Percentiles rank a stretch among this genome's conserved stretches.
These are phyloP conservation scores for Dicycla oo DNA, from an alignment of 2,888 invertebrate species.

Conservation along the genomic window DNA sequence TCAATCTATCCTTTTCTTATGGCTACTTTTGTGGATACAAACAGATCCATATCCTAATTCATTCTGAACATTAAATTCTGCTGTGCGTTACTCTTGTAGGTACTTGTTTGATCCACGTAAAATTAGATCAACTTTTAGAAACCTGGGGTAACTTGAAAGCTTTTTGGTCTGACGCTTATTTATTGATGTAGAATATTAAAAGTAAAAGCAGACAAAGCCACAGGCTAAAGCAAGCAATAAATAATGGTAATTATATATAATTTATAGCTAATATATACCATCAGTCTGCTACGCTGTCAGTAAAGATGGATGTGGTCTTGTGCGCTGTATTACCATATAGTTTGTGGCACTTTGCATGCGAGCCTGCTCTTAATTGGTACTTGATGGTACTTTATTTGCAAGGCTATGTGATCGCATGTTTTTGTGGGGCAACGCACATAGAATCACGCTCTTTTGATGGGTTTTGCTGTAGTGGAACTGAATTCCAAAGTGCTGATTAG, in stretches of 20 bases:
- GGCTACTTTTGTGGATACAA: background rate
- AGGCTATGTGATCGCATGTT: constrained; percentile 51
- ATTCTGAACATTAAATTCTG: background rate
- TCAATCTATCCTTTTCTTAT: too few species aligned
- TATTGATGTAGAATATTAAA: constrained; percentile 7
- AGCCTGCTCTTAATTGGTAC: constrained; percentile 68
- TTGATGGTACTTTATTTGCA: constrained; percentile 57
- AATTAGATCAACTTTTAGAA: too few species aligned
- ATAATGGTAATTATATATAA: constrained; percentile 71
- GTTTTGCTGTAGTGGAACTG: constrained; percentile 36
- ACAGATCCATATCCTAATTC: background rate
- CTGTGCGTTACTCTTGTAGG: too few species aligned
- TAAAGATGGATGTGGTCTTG: constrained; percentile 67
- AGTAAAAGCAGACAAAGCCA: constrained; percentile 31
- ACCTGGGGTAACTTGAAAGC: background rate
- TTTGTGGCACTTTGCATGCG: constrained; percentile 64
- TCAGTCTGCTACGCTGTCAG: constrained; percentile 73
- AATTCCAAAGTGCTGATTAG: constrained; percentile 56
- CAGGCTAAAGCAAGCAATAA: constrained; percentile 62
- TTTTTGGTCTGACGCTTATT: background rate
- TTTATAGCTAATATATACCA: constrained; percentile 81
- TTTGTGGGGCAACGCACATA: constrained; percentile 57
- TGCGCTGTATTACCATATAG: constrained; percentile 64
- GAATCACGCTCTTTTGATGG: constrained; percentile 50
- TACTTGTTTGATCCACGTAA: background rate